Conservation (phyloP, 1,140 invertebrate species). For the Penaeus vannamei region DNA sequence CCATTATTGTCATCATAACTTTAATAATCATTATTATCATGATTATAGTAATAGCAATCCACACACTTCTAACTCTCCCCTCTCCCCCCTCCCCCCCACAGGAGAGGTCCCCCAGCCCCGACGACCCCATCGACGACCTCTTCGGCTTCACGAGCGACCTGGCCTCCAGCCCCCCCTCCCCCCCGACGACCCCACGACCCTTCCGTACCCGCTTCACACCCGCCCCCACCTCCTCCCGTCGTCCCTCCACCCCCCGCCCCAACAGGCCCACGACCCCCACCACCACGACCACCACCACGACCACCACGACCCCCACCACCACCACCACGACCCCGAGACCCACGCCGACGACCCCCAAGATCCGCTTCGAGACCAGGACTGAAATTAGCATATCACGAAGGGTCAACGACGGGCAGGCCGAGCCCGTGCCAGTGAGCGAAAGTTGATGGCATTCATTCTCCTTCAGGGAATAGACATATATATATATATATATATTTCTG, state of each 20-base stretch:
- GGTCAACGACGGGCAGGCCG: constrained; percentile 49
- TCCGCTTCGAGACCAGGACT: constrained; percentile 50
- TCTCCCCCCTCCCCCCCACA: background rate
- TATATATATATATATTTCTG: too few relatives aligned
- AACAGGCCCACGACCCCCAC: background rate
- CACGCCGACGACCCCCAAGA: constrained; percentile 42
- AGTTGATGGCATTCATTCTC: background rate
- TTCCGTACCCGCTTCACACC: background rate
- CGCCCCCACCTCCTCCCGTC: background rate
- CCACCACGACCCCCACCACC: constrained; percentile 2
- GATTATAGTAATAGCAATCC: too few relatives aligned
- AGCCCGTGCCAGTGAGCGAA: background rate
- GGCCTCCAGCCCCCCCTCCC: background rate
- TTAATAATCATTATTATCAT: too few relatives aligned
- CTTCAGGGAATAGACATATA: too few relatives aligned
- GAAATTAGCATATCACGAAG: constrained; percentile 55
- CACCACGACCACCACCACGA: background rate
- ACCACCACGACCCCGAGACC: constrained; percentile 5
- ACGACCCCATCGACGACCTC: background rate
- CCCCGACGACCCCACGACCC: background rate
- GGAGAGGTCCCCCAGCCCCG: background rate
- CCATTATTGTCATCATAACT: too few relatives aligned
- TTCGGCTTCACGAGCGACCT: background rate
- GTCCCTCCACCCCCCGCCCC: background rate
- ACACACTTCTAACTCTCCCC: too few relatives aligned